Evolutionary conservation across 2,797 vertebrate species (phyloP), one percentile per base, ranked within the genome.

Genomic region (Sitta carolinensis): DNA sequence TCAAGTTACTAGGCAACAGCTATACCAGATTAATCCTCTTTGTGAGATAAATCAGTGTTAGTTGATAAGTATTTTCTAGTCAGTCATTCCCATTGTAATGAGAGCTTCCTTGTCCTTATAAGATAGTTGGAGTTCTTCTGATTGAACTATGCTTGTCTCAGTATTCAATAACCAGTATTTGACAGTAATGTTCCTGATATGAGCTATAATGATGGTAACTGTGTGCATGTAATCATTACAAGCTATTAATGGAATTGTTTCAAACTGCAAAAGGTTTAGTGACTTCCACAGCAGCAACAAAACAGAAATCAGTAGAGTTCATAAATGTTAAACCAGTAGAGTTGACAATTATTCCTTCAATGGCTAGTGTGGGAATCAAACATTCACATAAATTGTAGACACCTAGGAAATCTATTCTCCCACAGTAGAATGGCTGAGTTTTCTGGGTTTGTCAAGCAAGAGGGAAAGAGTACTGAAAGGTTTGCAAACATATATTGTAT

Each of bases 141-240:
- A 38, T 10, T 50, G 13, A 75, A 51, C 27, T 36, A 7, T 16
- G 9, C 7, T 68, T 61, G 13, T 72, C 18, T 36, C 29, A 32
- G 13, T 43, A 47, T 51, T 75, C 50, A 51, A 32, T 52, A 64
- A 7, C 8, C 7, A 14, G 8, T 29, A 70, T 67, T 74, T 67
- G 48, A 67, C 30, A 63, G 52, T 20, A 50, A 51, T 43, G 13
- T 7, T 81, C 55, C n/a, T 63, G 19, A 43, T 48, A 32, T 1
- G 10, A 78, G 17, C 32, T 64, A 15, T 42, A 82, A 64, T 9
- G 25, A 81, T 81, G 36, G 32, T 11, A 84, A 55, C 32, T 59
- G 22, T 0, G 1, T 16, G 25, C 5, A 29, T 2, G 1, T 45
- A 74, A 51, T 0, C 0, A 68, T 79, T 68, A 38, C 6, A 62